phyloP scores from a whole-genome alignment of 2,113 vertebrate genomes.

The Puntigrus tetrazona region DNA sequence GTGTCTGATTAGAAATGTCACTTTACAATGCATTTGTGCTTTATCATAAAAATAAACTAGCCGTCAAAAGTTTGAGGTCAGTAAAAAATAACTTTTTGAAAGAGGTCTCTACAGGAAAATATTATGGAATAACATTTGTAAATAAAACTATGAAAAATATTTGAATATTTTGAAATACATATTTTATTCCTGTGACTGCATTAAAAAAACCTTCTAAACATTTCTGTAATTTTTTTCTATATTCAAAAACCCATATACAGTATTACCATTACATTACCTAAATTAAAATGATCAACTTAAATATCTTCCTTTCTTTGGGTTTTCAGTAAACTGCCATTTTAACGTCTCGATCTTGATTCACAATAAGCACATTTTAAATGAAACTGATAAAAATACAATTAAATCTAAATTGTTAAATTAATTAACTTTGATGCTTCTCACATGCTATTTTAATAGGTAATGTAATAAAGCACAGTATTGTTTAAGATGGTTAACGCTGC shows the following conservation, averaged over 20 bases:
- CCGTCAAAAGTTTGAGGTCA: background rate
- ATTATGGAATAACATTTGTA: background rate
- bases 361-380: background rate
- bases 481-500: background rate
- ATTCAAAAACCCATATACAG: background rate
- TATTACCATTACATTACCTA: background rate
- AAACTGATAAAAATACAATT: no score
- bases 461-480: background rate
- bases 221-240: background rate
- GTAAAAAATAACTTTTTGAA: background rate
- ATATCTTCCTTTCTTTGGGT: background rate
- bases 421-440: no score
- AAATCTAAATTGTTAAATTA: no score
- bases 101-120: background rate
- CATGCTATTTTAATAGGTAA: background rate
- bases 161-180: background rate
- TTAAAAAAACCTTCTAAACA: background rate
- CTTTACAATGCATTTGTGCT: background rate
- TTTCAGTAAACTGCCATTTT: background rate
- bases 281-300: background rate
- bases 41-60: background rate
- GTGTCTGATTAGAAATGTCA: background rate
- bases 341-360: background rate
- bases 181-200: background rate
- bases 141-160: background rate